Conservation (phyloP, 2,113 vertebrate genomes). For the Passerina amoena region DNA sequence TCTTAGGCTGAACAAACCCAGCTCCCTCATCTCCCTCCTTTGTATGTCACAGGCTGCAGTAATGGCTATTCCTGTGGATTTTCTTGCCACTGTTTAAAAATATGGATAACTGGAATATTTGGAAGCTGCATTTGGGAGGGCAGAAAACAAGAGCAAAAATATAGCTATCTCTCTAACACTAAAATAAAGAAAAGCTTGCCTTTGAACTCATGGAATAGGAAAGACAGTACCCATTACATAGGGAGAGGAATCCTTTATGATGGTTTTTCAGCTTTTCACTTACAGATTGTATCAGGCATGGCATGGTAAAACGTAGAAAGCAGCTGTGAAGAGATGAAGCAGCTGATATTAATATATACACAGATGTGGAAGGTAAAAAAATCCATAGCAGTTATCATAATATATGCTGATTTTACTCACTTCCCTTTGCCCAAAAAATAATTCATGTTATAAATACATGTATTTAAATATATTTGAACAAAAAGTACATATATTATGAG, state of each 20-base stretch:
- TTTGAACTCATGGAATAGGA: neutral
- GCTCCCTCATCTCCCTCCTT: neutral
- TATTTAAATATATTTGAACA: neutral
- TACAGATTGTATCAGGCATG: neutral
- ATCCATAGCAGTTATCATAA: neutral
- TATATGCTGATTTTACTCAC: neutral
- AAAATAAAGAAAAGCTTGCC: neutral
- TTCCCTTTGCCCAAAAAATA: neutral
- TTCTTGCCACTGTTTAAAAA: neutral
- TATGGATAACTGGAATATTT: neutral
- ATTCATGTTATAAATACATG: neutral
- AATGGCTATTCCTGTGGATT: neutral
- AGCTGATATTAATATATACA: neutral
- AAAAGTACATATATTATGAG: neutral
- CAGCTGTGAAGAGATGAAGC: neutral
- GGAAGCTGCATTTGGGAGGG: neutral
- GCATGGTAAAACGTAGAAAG: neutral
- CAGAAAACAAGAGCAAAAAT: neutral
- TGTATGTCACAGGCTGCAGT: neutral
- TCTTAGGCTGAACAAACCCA: neutral
- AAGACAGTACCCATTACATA: neutral
- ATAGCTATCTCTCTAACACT: neutral
- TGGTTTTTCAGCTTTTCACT: neutral
- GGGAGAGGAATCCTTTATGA: neutral
- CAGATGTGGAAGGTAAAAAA: neutral